Base-by-base conservation (phyloP, 2,888 invertebrate genomes). In the Synanthedon formicaeformis region DNA sequence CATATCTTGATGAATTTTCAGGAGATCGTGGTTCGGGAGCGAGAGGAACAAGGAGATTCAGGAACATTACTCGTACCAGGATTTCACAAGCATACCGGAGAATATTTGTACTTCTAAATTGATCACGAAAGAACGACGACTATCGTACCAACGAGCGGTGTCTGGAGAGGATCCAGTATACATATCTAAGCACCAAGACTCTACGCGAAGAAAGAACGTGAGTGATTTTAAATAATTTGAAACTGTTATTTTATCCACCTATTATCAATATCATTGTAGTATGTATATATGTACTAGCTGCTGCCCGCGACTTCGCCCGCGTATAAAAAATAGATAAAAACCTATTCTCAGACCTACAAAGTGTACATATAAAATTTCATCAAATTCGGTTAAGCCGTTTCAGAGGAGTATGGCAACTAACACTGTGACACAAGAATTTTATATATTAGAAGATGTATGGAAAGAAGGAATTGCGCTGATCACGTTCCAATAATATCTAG, bases 81-180 rank as follows among this genome's bases (percentile, higher is more conserved):
- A 84, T 57, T 75, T 78, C 59, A 71, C 73, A 0, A 67, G 73
- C 8, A 79, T 79, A 50, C 75, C 80, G 0, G 81, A 79, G 50
- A 71, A 71, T 51, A 55, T 58, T 2, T 61, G 60, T 13, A 65
- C 61, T 2, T 56, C 68, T 2, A 70, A 64, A 41, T 58, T 58
- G 0, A 81, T 82, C 52, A 66, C 66, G 6, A 82, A 81, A 52
- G 83, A 81, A 0, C 67, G 86, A 8, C 63, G 86, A 53, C 60
- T 84, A n/a, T 85, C 86, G 0, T 86, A 86, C 58, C 83, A 84
- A 61, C 68, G 85, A 10, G 86, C 86, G 0, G 84, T 86, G 2
- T 86, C 86, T 0, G 84, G 86, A 0, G 86, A 86, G 58, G 86
- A 86, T 51, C 81, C 0, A n/a, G 69, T 69, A 2, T 56, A 59